These are phyloP conservation scores for Rhadina sibilatrix DNA, from an alignment of 2,113 vertebrate species.

Conservation along the genomic window DNA sequence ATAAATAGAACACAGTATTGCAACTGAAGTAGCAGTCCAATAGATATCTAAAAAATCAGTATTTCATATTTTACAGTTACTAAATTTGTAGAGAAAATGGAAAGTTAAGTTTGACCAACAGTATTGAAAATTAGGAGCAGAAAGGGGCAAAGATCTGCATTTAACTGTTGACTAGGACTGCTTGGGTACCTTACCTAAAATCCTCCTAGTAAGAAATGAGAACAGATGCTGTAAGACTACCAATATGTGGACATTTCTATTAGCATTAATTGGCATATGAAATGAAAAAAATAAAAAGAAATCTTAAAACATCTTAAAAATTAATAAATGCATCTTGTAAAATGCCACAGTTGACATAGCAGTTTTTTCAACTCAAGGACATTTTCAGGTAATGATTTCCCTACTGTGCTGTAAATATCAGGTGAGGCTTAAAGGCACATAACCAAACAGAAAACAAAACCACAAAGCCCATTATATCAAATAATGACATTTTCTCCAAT, in stretches of 20 bases:
- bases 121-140: neutral
- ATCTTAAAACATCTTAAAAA: neutral
- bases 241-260: neutral
- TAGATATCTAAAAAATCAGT: neutral
- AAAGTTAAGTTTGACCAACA: neutral
- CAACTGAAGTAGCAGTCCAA: neutral
- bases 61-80: neutral
- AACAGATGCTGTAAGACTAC: neutral
- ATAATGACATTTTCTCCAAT: neutral
- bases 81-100: neutral
- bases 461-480: neutral
- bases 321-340: neutral
- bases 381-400: neutral
- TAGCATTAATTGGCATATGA: neutral
- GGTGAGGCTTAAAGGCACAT: neutral
- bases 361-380: neutral
- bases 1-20: neutral
- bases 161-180: neutral
- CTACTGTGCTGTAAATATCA: neutral
- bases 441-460: neutral
- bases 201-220: neutral
- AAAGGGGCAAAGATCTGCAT: neutral
- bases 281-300: neutral
- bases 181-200: neutral
- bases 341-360: neutral